Conservation (phyloP, 2,797 vertebrate genomes). For the Carcharodon carcharias region DNA sequence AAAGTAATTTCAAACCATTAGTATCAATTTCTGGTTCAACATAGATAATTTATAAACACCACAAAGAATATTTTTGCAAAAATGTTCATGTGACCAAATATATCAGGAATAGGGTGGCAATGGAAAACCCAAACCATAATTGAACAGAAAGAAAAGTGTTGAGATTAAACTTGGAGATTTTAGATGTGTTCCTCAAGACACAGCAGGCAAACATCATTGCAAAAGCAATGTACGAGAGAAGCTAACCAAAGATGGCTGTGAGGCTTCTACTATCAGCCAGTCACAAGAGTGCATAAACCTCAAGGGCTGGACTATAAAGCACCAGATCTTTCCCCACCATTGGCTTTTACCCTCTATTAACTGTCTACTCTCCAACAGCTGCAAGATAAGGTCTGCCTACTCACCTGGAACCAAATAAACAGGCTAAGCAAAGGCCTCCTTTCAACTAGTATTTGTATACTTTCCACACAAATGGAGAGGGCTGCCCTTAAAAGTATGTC, state of each 20-base stretch:
- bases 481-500: neutral
- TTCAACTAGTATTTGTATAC: neutral
- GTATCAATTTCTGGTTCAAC: slow-evolving; percentile 5
- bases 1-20: slow-evolving; percentile 6
- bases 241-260: neutral
- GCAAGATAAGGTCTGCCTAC: neutral
- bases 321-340: neutral
- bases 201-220: neutral
- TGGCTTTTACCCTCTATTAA: neutral
- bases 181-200: neutral
- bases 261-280: neutral
- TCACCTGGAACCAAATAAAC: neutral
- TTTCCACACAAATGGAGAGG: neutral
- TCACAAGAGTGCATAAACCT: neutral
- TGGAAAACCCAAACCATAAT: neutral
- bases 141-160: neutral
- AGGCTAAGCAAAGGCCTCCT: neutral
- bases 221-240: neutral
- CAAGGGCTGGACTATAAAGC: neutral
- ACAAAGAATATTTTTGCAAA: neutral
- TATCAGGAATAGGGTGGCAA: neutral
- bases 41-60: neutral
- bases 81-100: neutral
- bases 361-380: neutral
- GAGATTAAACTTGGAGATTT: neutral